phyloP scores from a whole-genome alignment of 2,797 vertebrate species.

The Thripadectes ignobilis region DNA sequence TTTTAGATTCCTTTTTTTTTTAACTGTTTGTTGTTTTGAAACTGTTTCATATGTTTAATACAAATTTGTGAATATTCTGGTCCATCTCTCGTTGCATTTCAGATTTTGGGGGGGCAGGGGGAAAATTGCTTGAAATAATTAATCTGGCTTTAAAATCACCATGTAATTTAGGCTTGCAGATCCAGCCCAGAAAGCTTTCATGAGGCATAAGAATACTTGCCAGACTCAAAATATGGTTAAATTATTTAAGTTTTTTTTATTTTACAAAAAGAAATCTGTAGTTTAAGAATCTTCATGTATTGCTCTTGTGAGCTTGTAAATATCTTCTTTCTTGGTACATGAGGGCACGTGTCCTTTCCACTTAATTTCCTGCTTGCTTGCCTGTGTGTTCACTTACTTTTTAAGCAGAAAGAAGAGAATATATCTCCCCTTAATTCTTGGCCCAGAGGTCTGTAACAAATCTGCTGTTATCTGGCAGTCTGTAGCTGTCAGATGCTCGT shows the following conservation, averaged over 20 bases:
- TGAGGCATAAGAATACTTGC: background rate
- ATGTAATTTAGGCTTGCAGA: background rate
- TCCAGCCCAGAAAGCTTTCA: background rate
- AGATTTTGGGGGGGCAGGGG: background rate
- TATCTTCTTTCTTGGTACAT: background rate
- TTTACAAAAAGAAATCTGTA: background rate
- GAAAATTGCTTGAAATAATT: background rate
- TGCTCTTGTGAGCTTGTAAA: background rate
- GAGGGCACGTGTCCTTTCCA: background rate
- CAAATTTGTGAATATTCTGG: background rate
- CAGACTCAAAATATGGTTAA: background rate
- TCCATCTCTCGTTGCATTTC: background rate
- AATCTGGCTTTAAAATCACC: background rate
- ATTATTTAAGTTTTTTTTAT: background rate
- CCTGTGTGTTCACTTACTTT: background rate
- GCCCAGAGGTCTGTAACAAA: constrained; percentile 25
- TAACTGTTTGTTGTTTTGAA: background rate
- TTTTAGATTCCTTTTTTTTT: background rate
- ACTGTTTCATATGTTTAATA: background rate
- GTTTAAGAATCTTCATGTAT: background rate
- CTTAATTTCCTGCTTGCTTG: background rate
- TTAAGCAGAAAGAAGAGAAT: background rate
- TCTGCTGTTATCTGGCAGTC: constrained; percentile 16
- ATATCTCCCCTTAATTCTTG: constrained; percentile 21
- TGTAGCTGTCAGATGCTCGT: background rate